Conservation (phyloP, 2,797 vertebrate genomes). For the Philypnodon macrostomus region DNA sequence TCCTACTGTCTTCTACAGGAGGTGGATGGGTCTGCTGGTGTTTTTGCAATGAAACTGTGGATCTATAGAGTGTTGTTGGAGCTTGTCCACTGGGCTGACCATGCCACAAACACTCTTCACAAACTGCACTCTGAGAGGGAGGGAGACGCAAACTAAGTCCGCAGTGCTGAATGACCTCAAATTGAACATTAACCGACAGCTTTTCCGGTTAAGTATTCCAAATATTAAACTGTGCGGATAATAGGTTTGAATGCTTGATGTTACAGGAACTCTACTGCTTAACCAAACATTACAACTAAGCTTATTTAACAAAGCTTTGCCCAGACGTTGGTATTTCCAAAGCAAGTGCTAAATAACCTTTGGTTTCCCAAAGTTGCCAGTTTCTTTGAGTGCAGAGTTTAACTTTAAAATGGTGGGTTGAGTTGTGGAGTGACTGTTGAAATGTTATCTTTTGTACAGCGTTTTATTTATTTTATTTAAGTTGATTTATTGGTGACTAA, state of each 20-base stretch:
- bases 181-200: conserved; percentile 52
- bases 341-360: conserved; percentile 54
- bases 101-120: conserved; percentile 67
- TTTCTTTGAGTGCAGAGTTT: conserved; percentile 19
- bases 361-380: conserved; percentile 41
- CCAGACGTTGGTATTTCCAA: conserved; percentile 61
- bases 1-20: conserved; percentile 53
- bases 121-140: conserved; percentile 60
- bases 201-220: conserved; percentile 31
- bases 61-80: conserved; percentile 75
- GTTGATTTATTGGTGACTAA: conserved; percentile 31
- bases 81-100: conserved; percentile 77
- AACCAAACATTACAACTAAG: conserved; percentile 45
- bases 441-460: conserved; percentile 29
- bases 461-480: conserved; percentile 65
- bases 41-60: conserved; percentile 73
- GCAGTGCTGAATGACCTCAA: conserved; percentile 34
- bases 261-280: conserved; percentile 26
- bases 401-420: conserved; percentile 15
- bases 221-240: conserved; percentile 16
- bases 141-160: conserved; percentile 52
- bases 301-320: conserved; percentile 52
- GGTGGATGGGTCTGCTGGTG: conserved; percentile 62
- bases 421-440: conserved; percentile 28
- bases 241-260: conserved; percentile 30